Base-by-base conservation (phyloP, 2,113 vertebrate genomes). In the Calidris pygmaea region DNA sequence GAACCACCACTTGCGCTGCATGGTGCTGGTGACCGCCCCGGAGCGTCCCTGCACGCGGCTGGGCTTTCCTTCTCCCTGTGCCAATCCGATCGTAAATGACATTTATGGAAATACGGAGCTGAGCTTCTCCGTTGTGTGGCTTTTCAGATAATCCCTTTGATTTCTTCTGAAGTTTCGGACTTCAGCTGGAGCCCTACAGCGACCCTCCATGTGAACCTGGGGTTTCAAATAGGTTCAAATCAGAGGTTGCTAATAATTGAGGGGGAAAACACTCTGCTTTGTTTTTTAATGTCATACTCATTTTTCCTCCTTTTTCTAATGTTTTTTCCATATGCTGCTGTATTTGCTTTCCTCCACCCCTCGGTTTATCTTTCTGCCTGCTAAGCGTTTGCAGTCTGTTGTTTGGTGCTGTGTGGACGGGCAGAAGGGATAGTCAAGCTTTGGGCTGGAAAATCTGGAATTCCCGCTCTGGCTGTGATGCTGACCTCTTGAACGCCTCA, bases 121-220 rank as follows among this genome's bases (percentile, higher is more conserved):
- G 43, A 85, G 93, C 67, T 79, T 94, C 88, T 79, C 78, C 66
- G 41, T 71, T 76, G 34, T 83, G 83, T 59, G 48, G 81, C 73
- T 96, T 86, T 89, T 94, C 70, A 70, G 27, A 14, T 72, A 80
- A 41, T 80, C 66, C 32, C 80, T 95, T 95, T 95, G 93, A 79
- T 81, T 94, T 88, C 70, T 52, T 86, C 79, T 88, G 53, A 83
- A 78, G 56, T 75, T 66, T 59, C 84, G n/a, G 62, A 79, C 84
- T 72, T 80, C 89, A 86, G 43, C 55, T 65, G 87, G 84, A 70
- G 23, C 9, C 81, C 75, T 81, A 32, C 72, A 80, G 48, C 1
- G 3, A 37, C 35, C 58, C n/a, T 47, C 8, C 48, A 37, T 32
- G 48, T 24, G 35, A 63, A n/a, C 41, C 47, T 30, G 4, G 41